Base-by-base conservation (phyloP, 92 coral and sea anemone species). In the Bergia puertoricense region DNA sequence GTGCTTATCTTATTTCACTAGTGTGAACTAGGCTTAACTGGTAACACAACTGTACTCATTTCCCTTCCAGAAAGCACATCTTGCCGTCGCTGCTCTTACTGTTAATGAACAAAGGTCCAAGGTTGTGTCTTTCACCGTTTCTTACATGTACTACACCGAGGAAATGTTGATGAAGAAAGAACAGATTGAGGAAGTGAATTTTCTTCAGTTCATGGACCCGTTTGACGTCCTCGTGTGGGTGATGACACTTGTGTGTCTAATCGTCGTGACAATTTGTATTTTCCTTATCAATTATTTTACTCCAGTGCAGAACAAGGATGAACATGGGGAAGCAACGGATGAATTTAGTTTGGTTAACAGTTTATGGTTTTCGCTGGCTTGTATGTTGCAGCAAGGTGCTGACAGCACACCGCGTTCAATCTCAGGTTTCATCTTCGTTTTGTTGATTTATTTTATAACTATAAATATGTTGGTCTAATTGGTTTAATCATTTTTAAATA, bases 131-230 rank as follows among this genome's bases (percentile, higher is more conserved):
- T 96, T 96, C 85, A 92, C 88, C 23, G 88, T 87, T 30, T 93
- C 98, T 4, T 94, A 68, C 88, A 96, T 96, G 95, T 94, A 91
- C 86, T 94, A 84, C 85, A 91, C 96, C 0, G 90, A 89, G 76
- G 92, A 94, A 13, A 79, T 96, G 88, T 14, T 96, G 1, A 81
- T 91, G 80, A 90, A 84, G 68, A 91, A 94, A 75, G 84, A 89
- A 18, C 45, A 72, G 11, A 42, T 79, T 30, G 79, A 89, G 38
- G 84, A 79, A 15, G 57, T n/a, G 6, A 88, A 89, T n/a, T 86
- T 67, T 16, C 88, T 91, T 1, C 93, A 93, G 80, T 93, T 95
- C 76, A 85, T 93, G 94, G 74, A 89, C 44, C 95, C 98, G 0
- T 92, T 90, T 81, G 86, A 89, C 30, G 66, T 22, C 8, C 45